phyloP scores from a whole-genome alignment of 2,797 vertebrate species.

The Euthynnus affinis region DNA sequence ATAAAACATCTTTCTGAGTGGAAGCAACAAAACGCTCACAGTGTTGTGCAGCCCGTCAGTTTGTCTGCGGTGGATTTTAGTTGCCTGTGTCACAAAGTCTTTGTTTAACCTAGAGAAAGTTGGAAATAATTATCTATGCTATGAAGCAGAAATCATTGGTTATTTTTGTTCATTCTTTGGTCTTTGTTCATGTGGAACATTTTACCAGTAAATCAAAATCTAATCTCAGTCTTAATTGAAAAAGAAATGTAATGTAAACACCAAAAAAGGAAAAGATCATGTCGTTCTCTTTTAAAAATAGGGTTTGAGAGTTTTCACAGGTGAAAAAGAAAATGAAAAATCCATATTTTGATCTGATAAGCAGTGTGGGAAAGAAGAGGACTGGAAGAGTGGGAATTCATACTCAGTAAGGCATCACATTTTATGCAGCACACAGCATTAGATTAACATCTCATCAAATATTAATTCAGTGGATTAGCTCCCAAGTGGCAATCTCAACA shows the following conservation, averaged over 20 bases:
- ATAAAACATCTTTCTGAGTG: constrained; percentile 3
- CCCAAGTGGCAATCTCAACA: constrained; percentile 20
- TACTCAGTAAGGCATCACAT: constrained; percentile 16
- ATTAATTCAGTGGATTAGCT: constrained; percentile 38
- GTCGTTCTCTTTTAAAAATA: neutral
- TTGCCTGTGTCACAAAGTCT: constrained; percentile 20
- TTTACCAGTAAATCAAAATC: neutral
- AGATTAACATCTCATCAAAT: constrained; percentile 61
- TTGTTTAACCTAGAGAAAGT: constrained; percentile 5
- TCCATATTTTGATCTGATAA: constrained; percentile 29
- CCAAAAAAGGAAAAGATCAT: neutral
- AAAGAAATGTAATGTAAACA: neutral
- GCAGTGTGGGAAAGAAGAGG: neutral
- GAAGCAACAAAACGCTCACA: constrained; percentile 1
- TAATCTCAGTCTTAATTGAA: neutral
- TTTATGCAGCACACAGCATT: constrained; percentile 41
- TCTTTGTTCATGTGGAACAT: neutral
- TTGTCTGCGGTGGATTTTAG: neutral
- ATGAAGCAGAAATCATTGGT: neutral
- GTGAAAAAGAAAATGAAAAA: neutral
- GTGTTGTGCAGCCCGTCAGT: neutral
- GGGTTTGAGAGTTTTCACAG: neutral
- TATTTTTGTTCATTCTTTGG: neutral
- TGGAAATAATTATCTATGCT: neutral
- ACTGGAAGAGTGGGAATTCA: constrained; percentile 24